Conservation (phyloP, 2,113 vertebrate species). For the Todiramphus chloris region DNA sequence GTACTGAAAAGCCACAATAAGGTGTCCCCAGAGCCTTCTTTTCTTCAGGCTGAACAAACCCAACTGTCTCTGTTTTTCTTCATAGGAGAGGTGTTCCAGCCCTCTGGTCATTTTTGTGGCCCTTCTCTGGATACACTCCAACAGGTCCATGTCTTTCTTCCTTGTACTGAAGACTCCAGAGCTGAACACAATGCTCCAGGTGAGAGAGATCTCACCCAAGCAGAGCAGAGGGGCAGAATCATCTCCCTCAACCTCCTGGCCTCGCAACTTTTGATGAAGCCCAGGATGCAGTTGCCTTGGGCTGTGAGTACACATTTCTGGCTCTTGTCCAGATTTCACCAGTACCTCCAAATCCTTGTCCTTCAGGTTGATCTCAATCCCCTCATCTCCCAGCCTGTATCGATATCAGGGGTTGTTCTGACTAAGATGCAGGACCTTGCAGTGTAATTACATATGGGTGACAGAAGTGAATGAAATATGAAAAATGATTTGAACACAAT, state of each 20-base stretch:
- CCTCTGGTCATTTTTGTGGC: background rate
- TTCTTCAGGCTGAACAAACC: background rate
- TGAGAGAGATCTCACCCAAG: background rate
- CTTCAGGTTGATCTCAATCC: background rate
- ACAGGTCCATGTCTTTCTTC: background rate
- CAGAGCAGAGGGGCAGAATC: background rate
- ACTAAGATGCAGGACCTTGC: background rate
- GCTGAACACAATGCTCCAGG: accelerated
- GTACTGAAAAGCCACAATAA: background rate
- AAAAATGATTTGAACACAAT: background rate
- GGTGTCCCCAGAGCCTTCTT: background rate
- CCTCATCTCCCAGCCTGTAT: background rate
- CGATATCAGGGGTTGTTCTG: background rate
- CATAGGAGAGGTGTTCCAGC: background rate
- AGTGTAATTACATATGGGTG: background rate
- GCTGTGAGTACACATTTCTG: accelerated
- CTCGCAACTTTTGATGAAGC: background rate
- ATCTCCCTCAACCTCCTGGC: background rate
- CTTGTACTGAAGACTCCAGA: background rate
- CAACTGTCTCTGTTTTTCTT: background rate
- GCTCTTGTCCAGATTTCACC: background rate
- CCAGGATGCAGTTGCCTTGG: accelerated
- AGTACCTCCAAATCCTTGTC: background rate
- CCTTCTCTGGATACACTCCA: background rate
- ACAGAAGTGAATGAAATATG: background rate